Evolutionary conservation across 2,888 invertebrate genomes (phyloP).

Genomic region (Serrognathus titanus): DNA sequence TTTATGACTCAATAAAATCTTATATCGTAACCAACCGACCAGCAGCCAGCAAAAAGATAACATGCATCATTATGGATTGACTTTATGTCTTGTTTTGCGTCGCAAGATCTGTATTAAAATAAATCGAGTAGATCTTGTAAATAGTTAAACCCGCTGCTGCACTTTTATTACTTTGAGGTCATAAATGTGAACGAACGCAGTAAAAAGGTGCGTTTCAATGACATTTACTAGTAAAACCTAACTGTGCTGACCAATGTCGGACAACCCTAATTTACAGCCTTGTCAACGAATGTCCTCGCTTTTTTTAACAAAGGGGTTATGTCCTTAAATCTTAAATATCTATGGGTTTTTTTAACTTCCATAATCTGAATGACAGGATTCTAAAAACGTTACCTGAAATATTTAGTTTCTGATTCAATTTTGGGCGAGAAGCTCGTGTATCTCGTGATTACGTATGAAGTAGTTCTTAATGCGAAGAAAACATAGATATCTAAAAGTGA

Average conservation of each 20-base stretch:
- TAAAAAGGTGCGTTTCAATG: constrained; percentile 1
- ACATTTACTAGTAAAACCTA: background rate
- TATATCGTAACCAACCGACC: constrained; percentile 21
- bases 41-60: constrained; percentile 11
- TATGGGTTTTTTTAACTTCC: too few species aligned
- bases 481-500: too few species aligned
- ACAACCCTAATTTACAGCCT: constrained; percentile 35
- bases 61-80: constrained; percentile 14
- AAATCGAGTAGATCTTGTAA: background rate
- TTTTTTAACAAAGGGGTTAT: constrained; percentile 33
- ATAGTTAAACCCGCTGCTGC: background rate
- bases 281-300: constrained; percentile 26
- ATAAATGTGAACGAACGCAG: background rate
- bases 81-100: constrained; percentile 3
- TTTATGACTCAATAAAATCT: constrained; percentile 29
- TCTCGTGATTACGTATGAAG: too few species aligned
- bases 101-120: background rate
- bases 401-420: too few species aligned
- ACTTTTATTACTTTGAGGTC: background rate
- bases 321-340: constrained; percentile 2
- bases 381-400: too few species aligned
- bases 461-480: too few species aligned
- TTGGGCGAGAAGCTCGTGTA: too few species aligned
- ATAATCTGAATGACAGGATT: too few species aligned
- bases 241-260: constrained; percentile 11